Base-by-base conservation (phyloP, 2,113 vertebrate genomes). In the Macquaria ambigua region DNA sequence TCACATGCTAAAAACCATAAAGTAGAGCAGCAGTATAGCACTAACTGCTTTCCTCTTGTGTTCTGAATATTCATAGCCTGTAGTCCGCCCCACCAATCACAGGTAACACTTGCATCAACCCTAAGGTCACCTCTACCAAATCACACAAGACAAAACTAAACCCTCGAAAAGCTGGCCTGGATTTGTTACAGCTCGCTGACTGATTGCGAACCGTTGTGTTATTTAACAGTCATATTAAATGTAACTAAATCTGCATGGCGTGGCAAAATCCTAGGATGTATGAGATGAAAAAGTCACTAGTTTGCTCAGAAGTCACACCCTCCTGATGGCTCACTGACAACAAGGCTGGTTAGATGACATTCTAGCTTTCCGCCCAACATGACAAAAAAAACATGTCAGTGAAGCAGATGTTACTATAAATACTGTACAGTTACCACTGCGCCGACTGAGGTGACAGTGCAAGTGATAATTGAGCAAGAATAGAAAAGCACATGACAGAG, bases 371-470 rank as follows among this genome's bases (percentile, higher is more conserved):
- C 10, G 23, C 15, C 34, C 53, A 31, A 37, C 18, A 37, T 4
- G 25, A 28, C 31, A 3, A 68, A 61, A 61, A 61, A 70, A 68
- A 58, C 39, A 59, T 12, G 67, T 34, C 28, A 41, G 59, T 8
- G 25, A 72, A 74, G 37, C 50, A 86, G 59, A 48, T 62, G 67
- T 9, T 68, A 18, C 81, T 89, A 84, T 87, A 76, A 85, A 85
- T 79, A 88, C 74, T 25, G 37, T 1, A 21, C 18, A 53, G 31
- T 31, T 68, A 9, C 23, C 72, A 11, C 31, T 14, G 31, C 1
- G 28, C 28, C 5, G 64, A 62, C 64, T 59, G 81, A 68, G 59
- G 62, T 67, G 81, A 72, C 21, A 41, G 31, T 64, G 41, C 18
- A 72, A 25, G 77, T 59, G 53, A 56, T 75, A 81, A 80, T 58